Evolutionary conservation across 2,888 invertebrate genomes (phyloP).

Genomic region (Mellilla xanthometata): DNA sequence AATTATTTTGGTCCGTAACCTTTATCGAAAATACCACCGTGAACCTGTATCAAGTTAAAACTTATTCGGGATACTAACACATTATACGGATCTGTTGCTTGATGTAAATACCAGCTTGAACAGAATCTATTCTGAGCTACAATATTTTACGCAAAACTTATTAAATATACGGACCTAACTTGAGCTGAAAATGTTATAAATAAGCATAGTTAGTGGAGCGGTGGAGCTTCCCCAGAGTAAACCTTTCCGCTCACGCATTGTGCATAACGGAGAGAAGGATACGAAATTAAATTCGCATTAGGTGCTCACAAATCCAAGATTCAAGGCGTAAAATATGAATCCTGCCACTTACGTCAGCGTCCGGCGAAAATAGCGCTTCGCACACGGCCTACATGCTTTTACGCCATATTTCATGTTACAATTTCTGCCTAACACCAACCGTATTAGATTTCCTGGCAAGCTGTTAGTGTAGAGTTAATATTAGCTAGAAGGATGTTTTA

Average conservation of each 20-base stretch:
- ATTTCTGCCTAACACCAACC: constrained; percentile 21
- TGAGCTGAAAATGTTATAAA: constrained; percentile 1
- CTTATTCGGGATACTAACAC: constrained; percentile 11
- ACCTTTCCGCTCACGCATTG: constrained; percentile 16
- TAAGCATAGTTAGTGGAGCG: neutral
- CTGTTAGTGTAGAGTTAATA: constrained; percentile 24
- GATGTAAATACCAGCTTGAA: too few relatives aligned
- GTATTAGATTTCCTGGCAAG: constrained; percentile 22
- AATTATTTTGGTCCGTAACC: constrained; percentile 23
- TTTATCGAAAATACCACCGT: constrained; percentile 18
- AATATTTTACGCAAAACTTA: too few relatives aligned
- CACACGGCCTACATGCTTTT: constrained; percentile 12
- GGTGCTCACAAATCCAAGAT: constrained; percentile 17
- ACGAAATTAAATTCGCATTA: constrained; percentile 32
- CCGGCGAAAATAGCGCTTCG: constrained; percentile 5
- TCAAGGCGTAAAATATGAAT: constrained; percentile 13
- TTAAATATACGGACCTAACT: too few relatives aligned
- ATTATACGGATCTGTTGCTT: too few relatives aligned
- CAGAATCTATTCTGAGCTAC: too few relatives aligned
- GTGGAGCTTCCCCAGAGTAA: constrained; percentile 6
- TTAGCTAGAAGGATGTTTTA: constrained; percentile 21
- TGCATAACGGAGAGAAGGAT: constrained; percentile 20
- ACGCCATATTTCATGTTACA: constrained; percentile 21
- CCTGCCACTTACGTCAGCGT: constrained; percentile 17
- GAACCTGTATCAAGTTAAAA: constrained; percentile 21